Evolutionary conservation across 2,888 invertebrate species (phyloP).

Genomic region (Pinctada fucata): DNA sequence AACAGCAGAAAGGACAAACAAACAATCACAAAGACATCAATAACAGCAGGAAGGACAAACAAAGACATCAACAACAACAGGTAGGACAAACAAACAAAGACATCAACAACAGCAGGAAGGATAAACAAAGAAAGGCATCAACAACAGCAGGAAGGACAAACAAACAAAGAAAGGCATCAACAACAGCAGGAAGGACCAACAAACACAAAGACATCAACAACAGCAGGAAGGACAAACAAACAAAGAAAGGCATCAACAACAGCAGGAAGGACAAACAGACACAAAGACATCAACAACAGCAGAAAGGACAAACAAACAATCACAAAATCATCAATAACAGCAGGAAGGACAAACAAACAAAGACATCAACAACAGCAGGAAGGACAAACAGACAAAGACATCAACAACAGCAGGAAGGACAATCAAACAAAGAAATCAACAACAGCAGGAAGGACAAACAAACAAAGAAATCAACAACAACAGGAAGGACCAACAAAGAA

Average conservation of each 20-base stretch:
- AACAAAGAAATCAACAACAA: not conserved
- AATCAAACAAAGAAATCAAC: not conserved
- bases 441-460: not conserved
- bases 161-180: not conserved
- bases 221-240: not conserved
- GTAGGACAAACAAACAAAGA: no score
- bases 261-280: no score
- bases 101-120: no score
- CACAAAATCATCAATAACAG: no score
- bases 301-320: not conserved
- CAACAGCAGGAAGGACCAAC: not conserved
- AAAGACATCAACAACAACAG: no score
- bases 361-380: no score
- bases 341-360: no score
- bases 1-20: no score
- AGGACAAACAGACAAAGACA: not conserved
- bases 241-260: not conserved
- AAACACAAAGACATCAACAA: not conserved
- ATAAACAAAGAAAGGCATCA: not conserved
- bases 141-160: not conserved
- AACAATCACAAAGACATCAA: no score
- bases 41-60: no score
- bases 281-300: not conserved
- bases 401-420: not conserved
- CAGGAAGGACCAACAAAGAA: not conserved